Evolutionary conservation across 1,140 invertebrate species (phyloP).

Genomic region (Halyomorpha halys): DNA sequence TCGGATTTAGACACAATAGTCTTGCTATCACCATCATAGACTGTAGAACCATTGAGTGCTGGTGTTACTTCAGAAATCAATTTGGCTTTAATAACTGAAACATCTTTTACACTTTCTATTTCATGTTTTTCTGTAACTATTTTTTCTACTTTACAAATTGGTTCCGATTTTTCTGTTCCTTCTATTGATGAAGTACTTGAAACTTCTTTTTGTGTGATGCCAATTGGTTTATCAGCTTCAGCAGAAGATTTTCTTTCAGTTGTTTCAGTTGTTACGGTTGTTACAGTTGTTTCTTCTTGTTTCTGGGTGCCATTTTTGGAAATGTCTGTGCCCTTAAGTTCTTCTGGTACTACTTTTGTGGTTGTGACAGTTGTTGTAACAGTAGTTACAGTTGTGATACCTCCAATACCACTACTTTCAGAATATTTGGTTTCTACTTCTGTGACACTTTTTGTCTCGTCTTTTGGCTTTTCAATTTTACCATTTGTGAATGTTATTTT

Average conservation of each 20-base stretch:
- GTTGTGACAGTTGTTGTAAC: not conserved
- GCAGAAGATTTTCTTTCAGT: not conserved
- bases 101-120: constrained; percentile 2
- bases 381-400: not conserved
- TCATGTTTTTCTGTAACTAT: not conserved
- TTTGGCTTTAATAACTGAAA: constrained; percentile 6
- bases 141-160: constrained; percentile 14
- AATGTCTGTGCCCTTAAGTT: not conserved
- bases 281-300: not conserved
- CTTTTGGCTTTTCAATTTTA: not conserved
- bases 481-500: not conserved
- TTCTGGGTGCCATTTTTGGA: not conserved
- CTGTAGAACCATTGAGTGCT: not conserved
- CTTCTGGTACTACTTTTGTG: not conserved
- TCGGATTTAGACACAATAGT: not conserved
- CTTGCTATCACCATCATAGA: not conserved
- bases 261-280: not conserved
- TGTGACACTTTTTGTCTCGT: not conserved
- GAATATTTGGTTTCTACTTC: not conserved
- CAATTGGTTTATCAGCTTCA: not conserved
- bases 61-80: not conserved
- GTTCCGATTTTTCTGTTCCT: not conserved
- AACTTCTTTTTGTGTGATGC: not conserved
- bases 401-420: not conserved
- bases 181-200: not conserved